Evolutionary conservation across 2,888 invertebrate species (phyloP), one percentile per base, ranked within the genome.

Genomic region (Thymelicus lineola): DNA sequence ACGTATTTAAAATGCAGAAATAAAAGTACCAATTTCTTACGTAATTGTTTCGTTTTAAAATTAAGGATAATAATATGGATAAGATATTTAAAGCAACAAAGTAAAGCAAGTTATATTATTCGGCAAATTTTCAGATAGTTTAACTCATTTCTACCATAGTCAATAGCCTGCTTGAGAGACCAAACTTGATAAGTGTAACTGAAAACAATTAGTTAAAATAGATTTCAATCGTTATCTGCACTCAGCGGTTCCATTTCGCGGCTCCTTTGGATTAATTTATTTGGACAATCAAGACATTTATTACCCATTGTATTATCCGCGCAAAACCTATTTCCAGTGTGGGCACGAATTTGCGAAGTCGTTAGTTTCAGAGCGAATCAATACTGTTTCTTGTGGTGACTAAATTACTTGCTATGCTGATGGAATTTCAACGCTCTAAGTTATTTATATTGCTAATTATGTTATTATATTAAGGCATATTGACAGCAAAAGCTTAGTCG

Each of bases 251-350:
- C 69, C 57, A 71, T 74, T 73, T 60, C 64, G 63, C 10, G 71
- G 48, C 42, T n/a, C 64, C 53, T 71, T 74, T 73, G 50, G 71
- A 72, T 67, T 74, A 76, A 78, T 79, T 80, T 79, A 79, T 78
- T 76, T 75, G 70, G 75, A 76, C 76, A 79, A 80, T 78, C 74
- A 75, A 76, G 78, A 79, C 77, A 76, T 78, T 80, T 79, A 80
- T 79, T 79, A 75, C 72, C 79, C 75, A 80, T 80, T 80, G 80
- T 79, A 58, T 71, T 50, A 58, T 15, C 61, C 45, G 36, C 57
- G 59, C 36, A 64, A 42, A 59, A 69, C 62, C 63, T 50, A 70
- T 70, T 14, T 7, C 50, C 36, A 46, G 50, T 59, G 64, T 64
- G 35, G 70, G 64, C 70, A 70, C 64, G 59, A 53, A 64, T 64